phyloP scores from a whole-genome alignment of 2,113 vertebrate species.

The Tylochromis polylepis region DNA sequence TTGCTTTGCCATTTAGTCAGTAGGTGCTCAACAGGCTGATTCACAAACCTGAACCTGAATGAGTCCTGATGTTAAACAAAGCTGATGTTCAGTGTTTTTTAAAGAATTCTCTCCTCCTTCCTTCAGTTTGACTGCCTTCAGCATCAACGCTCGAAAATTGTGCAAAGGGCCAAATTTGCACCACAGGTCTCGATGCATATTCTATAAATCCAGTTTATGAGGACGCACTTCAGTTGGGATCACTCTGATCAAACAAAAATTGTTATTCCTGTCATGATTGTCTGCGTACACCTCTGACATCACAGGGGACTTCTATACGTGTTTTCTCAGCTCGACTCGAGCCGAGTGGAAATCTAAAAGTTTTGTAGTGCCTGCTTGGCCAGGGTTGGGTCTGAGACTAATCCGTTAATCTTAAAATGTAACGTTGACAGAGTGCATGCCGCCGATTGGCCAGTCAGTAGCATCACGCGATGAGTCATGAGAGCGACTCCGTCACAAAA shows the following conservation, averaged over 20 bases:
- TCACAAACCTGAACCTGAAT: not conserved
- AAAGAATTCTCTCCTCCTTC: accelerated
- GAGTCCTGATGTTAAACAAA: not conserved
- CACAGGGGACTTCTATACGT: accelerated
- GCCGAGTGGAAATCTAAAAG: not conserved
- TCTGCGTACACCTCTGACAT: not conserved
- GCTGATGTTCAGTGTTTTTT: not conserved
- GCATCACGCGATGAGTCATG: not conserved
- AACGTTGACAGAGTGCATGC: not conserved
- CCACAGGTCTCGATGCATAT: accelerated
- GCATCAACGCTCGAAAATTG: not conserved
- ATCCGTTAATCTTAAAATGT: not conserved
- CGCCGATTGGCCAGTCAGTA: not conserved
- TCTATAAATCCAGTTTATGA: not conserved
- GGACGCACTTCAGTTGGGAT: accelerated
- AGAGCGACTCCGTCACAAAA: accelerated
- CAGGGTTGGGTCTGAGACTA: not conserved
- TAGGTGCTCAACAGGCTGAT: not conserved
- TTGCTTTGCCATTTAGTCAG: not conserved
- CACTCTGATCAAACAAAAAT: not conserved
- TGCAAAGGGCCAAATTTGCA: not conserved
- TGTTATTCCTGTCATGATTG: not conserved
- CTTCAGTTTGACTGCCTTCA: accelerated
- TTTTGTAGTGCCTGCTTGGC: accelerated
- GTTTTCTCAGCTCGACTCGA: not conserved